Evolutionary conservation across 1,140 invertebrate genomes (phyloP), one percentile per base, ranked within the genome.

Genomic region (Halesus radiatus): DNA sequence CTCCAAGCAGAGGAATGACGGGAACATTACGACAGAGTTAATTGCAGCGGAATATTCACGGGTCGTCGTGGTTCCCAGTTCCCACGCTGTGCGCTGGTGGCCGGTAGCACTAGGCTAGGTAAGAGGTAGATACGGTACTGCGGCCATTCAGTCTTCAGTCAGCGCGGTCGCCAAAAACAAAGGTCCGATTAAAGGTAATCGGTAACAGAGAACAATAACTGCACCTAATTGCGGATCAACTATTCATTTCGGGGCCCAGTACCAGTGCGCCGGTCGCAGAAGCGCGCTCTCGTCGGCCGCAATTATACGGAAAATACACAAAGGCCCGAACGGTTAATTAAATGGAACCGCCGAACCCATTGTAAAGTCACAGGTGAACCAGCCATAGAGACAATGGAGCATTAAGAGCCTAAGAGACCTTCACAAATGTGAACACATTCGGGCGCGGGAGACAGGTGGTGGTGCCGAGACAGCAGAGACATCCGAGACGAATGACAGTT

Each of bases 161-260:
- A 60, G 52, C 53, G 29, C 54, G 23, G 68, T 79, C 66, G 66
- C 77, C 50, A 79, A 79, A n/a, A 72, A 79, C 77, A 79, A 79
- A 79, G 77, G 22, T 58, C n/a, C 77, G 77, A 79, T 80, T 80
- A 80, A 64, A 70, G 78, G 58, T 72, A 75, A 80, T 80, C 58
- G 70, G 78, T 64, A 62, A 75, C 77, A 60, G 29, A 64, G 76
- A 76, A 79, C 66, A 75, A 80, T 82, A 77, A 80, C 78, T 74
- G 81, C 74, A 76, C 60, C 78, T 82, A 80, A 82, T 82, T 82
- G 77, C 80, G 62, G 60, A 81, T 81, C 74, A 62, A 70, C 76
- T 79, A 78, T 78, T 79, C 68, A 50, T 72, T 72, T 60, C 29
- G 77, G 66, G 29, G 6, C 62, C 54, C 37, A 13, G 37, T 13